Evolutionary conservation across 35 echinoderm and acorn worm genomes (phyloP), one percentile per base, ranked within the genome.

Genomic region (Chiridota heheva): DNA sequence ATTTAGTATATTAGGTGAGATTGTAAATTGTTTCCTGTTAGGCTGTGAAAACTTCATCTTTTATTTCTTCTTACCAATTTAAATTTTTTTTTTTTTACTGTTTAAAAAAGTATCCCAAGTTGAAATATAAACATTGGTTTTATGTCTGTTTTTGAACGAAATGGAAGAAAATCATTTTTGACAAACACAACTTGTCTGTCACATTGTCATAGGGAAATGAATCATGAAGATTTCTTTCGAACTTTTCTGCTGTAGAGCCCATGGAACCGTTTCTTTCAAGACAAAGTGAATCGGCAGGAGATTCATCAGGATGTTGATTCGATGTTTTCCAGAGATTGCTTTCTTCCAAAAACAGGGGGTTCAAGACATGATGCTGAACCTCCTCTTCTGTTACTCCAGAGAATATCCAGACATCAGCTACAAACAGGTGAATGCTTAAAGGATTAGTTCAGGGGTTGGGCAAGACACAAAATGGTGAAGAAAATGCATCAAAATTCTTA

Each of bases 221-320:
- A 18, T 5, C 4, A 60, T 60, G 6, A 35, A 36, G 2, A 10
- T 64, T 64, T 13, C n/a, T n/a, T n/a, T n/a, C n/a, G n/a, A n/a
- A n/a, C n/a, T n/a, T 36, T 30, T 35, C 44, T 25, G 1, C 22
- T 84, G 36, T 47, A 96, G 92, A 96, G 92, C 66, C 82, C 88
- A 8, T 96, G 92, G 92, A 90, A 96, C 25, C 69, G 67, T 28
- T 96, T 82, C 63, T 96, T 96, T 64, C 82, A 90, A 83, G 92
- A 96, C 79, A 90, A 86, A 36, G 78, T 82, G 32, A 58, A 69
- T 29, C 53, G 69, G 40, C 61, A 67, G 12, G 65, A 86, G 42
- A 90, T 96, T 58, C 72, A 62, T 18, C 92, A 96, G 58, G 92
- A 96, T 60, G 87, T 96, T 2, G 74, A 40, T 24, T 42, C n/a